phyloP scores from a whole-genome alignment of 2,797 vertebrate species.

The Lagorchestes hirsutus region DNA sequence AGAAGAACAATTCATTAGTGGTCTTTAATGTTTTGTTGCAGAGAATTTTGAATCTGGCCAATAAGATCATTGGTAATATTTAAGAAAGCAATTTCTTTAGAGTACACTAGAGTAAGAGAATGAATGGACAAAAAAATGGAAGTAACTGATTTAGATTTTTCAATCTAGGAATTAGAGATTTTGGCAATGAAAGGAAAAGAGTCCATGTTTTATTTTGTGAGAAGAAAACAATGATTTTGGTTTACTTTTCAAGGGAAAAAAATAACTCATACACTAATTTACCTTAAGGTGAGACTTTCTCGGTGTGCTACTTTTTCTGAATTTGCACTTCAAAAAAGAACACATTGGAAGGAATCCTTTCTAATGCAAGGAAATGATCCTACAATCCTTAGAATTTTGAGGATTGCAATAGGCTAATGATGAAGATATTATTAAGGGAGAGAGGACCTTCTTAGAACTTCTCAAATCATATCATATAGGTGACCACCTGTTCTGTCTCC shows the following conservation, averaged over 20 bases:
- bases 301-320: background rate
- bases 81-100: background rate
- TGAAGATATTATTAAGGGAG: background rate
- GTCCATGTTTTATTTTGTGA: background rate
- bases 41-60: background rate
- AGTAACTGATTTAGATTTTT: background rate
- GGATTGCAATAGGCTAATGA: constrained; percentile 3
- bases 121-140: background rate
- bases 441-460: constrained; percentile 8
- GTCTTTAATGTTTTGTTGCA: background rate
- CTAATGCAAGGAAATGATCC: background rate
- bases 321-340: constrained; percentile 20
- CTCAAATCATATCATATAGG: background rate
- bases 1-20: background rate
- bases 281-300: background rate
- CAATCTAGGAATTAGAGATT: background rate
- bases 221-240: background rate
- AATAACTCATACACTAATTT: background rate
- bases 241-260: background rate
- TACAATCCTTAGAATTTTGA: background rate
- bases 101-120: background rate
- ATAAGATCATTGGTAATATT: background rate
- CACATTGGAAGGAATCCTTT: background rate
- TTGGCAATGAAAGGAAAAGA: background rate
- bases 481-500: background rate